These are phyloP conservation scores for Cyrtodaria siliqua DNA, from an alignment of 2,888 invertebrate species.

Conservation along the genomic window DNA sequence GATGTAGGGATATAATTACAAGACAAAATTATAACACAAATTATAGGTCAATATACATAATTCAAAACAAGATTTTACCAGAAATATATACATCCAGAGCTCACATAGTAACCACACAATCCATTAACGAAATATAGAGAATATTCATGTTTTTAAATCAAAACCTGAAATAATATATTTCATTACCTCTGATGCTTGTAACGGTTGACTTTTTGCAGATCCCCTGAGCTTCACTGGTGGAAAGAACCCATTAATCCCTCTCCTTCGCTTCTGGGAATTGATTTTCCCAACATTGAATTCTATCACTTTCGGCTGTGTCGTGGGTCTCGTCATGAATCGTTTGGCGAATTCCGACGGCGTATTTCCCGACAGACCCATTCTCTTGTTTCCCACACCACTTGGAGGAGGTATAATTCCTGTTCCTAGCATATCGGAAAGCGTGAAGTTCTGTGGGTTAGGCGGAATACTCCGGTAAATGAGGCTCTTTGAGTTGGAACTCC, in stretches of 20 bases:
- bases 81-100: too few species aligned
- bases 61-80: too few species aligned
- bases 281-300: slow-evolving; percentile 70
- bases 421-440: slow-evolving; percentile 69
- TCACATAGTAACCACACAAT: too few species aligned
- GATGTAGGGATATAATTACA: too few species aligned
- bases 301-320: slow-evolving; percentile 75
- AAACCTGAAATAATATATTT: slow-evolving; percentile 1
- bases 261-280: slow-evolving; percentile 47
- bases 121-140: too few species aligned
- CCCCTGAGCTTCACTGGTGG: slow-evolving; percentile 73
- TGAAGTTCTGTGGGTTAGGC: slow-evolving; percentile 69
- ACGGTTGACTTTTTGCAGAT: slow-evolving; percentile 41
- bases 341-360: slow-evolving; percentile 74
- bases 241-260: slow-evolving; percentile 74
- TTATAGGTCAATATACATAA: too few species aligned
- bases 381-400: slow-evolving; percentile 54
- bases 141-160: too few species aligned
- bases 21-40: too few species aligned
- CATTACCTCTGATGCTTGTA: slow-evolving; percentile 17
- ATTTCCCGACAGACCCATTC: slow-evolving; percentile 67
- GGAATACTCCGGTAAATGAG: slow-evolving; percentile 72
- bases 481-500: slow-evolving; percentile 29
- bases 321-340: slow-evolving; percentile 72
- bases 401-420: slow-evolving; percentile 35